Conservation (phyloP, 2,797 vertebrate species). For the Labeo calbasu region DNA sequence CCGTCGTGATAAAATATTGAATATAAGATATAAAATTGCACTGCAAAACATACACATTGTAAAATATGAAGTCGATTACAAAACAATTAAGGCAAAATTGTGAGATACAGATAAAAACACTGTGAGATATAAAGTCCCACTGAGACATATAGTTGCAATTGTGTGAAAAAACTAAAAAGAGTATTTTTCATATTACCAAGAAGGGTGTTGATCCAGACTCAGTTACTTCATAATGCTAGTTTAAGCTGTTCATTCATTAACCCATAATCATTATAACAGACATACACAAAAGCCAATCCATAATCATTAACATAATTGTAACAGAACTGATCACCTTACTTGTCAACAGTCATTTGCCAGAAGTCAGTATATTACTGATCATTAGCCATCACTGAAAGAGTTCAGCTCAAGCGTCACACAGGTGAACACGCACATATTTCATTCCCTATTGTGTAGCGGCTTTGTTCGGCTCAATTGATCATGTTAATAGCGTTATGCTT, state of each 20-base stretch:
- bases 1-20: background rate
- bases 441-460: conserved; percentile 50
- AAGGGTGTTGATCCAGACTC: background rate
- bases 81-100: no score
- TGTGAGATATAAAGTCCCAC: no score
- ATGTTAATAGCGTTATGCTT: conserved; percentile 64
- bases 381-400: background rate
- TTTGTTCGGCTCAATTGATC: conserved; percentile 64
- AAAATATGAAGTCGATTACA: no score
- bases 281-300: conserved; percentile 13
- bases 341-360: background rate
- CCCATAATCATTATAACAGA: background rate
- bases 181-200: background rate
- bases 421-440: conserved; percentile 4
- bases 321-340: background rate
- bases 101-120: no score
- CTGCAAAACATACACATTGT: no score
- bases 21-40: no score
- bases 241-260: background rate
- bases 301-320: background rate
- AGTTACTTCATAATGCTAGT: background rate
- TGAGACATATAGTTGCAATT: no score
- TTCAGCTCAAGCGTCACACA: conserved; percentile 3
- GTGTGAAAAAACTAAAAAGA: background rate
- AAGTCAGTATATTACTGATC: conserved; percentile 4